Base-by-base conservation (phyloP, 2,888 invertebrate genomes). In the Noctua comes region DNA sequence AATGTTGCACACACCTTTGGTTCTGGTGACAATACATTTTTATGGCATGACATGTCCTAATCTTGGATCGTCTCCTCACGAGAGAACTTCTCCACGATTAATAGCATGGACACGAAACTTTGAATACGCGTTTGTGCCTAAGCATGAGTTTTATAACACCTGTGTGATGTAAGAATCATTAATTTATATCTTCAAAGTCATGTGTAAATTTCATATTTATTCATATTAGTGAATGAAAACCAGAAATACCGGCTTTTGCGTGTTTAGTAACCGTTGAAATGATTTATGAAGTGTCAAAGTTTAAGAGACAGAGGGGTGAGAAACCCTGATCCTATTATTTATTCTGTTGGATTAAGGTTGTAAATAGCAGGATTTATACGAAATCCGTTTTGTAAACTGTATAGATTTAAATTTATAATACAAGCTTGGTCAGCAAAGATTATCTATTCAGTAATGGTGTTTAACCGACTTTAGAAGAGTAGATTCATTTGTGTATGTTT, bases 201-300 rank as follows among this genome's bases (percentile, higher is more conserved):
- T 57, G 36, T 36, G 11, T 59, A n/a, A 51, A 8, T 27, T 36
- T 27, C 2, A 18, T 27, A 27, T 54, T 40, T 77, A 69, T 83
- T 77, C n/a, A 24, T 68, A 5, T 59, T 7, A n/a, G 11, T 66
- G 21, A 85, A 73, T 66, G 2, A 40, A 72, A 83, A 83, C 86
- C 59, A 27, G 69, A 66, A 66, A n/a, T 7, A 73, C 83, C 43
- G 59, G 82, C 6, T 43, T 24, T 40, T n/a, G 13, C 0, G 27
- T 62, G 36, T 57, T 16, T 0, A 68, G 27, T 21, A 71, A 71
- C 83, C 77, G 77, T 86, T 83, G 64, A 83, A 68, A 72, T 86
- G 83, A 86, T 83, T 83, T 70, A 86, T 83, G 77, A 66, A 31
- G 73, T 82, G 83, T 77, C 83, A 73, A 59, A 46, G 72, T 65